phyloP scores from a whole-genome alignment of 2,113 vertebrate genomes.

The Macaca mulatta region DNA sequence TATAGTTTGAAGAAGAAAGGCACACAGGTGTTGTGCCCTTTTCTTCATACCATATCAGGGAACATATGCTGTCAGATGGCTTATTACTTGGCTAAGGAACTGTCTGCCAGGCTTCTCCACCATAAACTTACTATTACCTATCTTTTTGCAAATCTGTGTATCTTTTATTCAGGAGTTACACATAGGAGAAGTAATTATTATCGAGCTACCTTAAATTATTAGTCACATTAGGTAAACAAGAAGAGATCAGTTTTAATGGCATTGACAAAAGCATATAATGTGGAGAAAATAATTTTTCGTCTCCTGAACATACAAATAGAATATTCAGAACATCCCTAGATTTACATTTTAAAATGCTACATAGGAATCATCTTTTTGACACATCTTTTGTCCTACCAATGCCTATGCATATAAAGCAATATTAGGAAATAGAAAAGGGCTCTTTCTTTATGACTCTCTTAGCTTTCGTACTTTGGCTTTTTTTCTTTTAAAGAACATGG shows the following conservation, averaged over 20 bases:
- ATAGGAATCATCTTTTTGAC: neutral
- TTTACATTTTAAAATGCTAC: neutral
- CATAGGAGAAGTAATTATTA: neutral
- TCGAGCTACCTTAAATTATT: neutral
- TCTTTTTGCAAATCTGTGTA: neutral
- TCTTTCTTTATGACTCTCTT: neutral
- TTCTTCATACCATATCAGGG: rapidly evolving
- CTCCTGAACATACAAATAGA: neutral
- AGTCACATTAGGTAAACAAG: neutral
- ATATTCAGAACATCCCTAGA: neutral
- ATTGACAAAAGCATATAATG: neutral
- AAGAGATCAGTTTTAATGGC: slow-evolving; percentile 8
- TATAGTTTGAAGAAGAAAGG: neutral
- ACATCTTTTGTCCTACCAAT: neutral
- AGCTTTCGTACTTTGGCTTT: neutral
- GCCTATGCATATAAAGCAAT: neutral
- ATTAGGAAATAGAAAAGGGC: neutral
- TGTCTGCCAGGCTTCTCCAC: neutral
- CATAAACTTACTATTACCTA: neutral
- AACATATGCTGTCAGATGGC: neutral
- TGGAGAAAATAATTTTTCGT: neutral
- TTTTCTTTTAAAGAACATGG: neutral
- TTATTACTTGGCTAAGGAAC: neutral
- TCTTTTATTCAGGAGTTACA: neutral
- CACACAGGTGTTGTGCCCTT: neutral